A percentile compares a stretch with the other conserved stretches of the same genome.
phyloP scores from a whole-genome alignment of 2,888 invertebrate species.

The Teleogryllus oceanicus region DNA sequence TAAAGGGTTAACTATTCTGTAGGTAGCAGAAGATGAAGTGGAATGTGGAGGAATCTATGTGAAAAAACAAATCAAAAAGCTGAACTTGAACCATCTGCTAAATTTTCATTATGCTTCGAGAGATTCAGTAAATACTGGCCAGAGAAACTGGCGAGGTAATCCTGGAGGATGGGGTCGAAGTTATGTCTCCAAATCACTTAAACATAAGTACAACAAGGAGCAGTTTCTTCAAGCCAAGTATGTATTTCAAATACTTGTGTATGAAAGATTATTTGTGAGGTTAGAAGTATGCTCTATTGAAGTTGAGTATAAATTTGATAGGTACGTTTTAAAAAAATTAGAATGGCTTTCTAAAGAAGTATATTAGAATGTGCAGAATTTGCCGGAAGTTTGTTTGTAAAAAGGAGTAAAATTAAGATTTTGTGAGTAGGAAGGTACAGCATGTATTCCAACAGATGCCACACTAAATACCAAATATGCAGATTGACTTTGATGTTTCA shows the following conservation, averaged over 20 bases:
- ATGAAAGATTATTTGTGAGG: neutral
- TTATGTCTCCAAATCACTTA: conserved; percentile 51
- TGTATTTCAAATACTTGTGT: conserved; percentile 43
- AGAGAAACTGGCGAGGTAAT: conserved; percentile 39
- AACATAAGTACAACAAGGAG: conserved; percentile 84
- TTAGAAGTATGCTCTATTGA: neutral
- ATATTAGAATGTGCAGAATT: no score
- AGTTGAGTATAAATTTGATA: neutral
- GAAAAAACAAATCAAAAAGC: conserved; percentile 78
- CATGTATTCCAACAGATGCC: no score
- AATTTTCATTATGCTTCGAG: conserved; percentile 82
- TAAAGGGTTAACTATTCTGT: conserved; percentile 18
- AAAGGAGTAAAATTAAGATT: no score
- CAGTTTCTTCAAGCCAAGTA: conserved; percentile 93
- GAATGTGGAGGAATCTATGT: conserved; percentile 81
- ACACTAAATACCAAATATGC: no score
- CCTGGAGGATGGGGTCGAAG: conserved; percentile 39
- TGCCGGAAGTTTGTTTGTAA: no score
- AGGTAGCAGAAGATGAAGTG: conserved; percentile 56
- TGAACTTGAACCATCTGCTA: conserved; percentile 88
- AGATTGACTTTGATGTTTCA: no score
- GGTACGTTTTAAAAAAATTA: no score
- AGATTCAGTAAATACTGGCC: conserved; percentile 45
- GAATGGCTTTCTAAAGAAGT: no score
- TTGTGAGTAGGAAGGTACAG: no score